Base-by-base conservation (phyloP, 2,113 vertebrate genomes). In the Anoura caudifer region DNA sequence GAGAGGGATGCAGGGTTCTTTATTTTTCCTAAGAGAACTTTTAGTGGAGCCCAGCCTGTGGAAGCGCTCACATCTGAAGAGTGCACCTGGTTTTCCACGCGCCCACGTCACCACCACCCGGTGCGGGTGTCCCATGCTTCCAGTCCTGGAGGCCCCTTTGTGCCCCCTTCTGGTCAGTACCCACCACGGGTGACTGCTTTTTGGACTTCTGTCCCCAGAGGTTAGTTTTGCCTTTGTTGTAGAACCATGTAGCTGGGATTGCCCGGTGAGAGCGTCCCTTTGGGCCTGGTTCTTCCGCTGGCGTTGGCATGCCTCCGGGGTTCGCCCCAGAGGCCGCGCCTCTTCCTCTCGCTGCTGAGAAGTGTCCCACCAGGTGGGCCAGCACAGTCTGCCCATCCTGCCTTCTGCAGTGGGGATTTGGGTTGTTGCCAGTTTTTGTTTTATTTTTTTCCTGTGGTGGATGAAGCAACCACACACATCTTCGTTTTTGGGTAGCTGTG, bases 241-340 rank as follows among this genome's bases (percentile, higher is more conserved):
- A 47, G 45, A 77, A 81, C 20, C 12, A 0, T 2, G 9, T 5
- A 9, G 11, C 17, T 0, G 9, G 31, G 47, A 2, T 14, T 13
- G 0, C n/a, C 28, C 31, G 0, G 3, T 0, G 36, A 1, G 0
- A 1, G 1, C 7, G 1, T 26, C 9, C 52, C 41, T 19, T 16
- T 3, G 67, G 11, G 67, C 10, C 65, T 22, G 4, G 47, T 24
- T 81, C 81, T 76, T 26, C 22, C 2, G 12, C 77, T 50, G n/a
- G n/a, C n/a, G n/a, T n/a, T 0, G 0, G 19, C 0, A 9, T 3
- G 24, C 14, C 31, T 19, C 0, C 5, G 77, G 38, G 38, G 22
- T n/a, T 73, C 10, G 0, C 4, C 22, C 14, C 17, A 0, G 0
- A 2, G 0, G 77, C 59, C 9, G 20, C 17, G 0, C 2, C 45